Percentiles rank a stretch among this genome's conserved stretches.
phyloP scores from a whole-genome alignment of 2,888 invertebrate genomes.

The Lasioglossum oenotherae region DNA sequence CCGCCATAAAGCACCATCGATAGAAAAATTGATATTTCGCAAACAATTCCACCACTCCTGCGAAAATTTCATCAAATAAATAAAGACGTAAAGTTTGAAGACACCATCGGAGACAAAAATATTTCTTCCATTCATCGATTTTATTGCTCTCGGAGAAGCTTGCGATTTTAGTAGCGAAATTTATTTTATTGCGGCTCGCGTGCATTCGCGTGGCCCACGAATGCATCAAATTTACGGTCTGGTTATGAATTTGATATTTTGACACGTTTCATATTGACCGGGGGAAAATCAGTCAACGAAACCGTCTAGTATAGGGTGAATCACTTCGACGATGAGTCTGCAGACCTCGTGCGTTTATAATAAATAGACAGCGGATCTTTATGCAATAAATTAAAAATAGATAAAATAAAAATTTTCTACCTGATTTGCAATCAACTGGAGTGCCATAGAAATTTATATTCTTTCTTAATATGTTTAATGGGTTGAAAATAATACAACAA shows the following conservation, averaged over 20 bases:
- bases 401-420: no score
- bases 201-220: not conserved
- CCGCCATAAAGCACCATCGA: not conserved
- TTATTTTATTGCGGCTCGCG: not conserved
- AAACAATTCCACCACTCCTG: not conserved
- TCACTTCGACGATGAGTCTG: not conserved
- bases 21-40: not conserved
- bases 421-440: no score
- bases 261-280: not conserved
- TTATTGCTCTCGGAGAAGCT: not conserved
- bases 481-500: no score
- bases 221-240: not conserved
- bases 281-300: not conserved
- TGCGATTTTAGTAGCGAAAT: not conserved
- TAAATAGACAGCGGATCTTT: not conserved
- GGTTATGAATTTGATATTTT: not conserved
- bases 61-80: not conserved
- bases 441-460: no score
- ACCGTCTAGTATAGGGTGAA: not conserved
- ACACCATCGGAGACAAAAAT: not conserved
- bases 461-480: no score
- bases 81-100: not conserved
- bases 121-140: not conserved
- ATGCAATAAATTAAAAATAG: no score
- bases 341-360: not conserved